Base-by-base conservation (phyloP, 1,140 invertebrate species). In the Brachionus angularis region DNA sequence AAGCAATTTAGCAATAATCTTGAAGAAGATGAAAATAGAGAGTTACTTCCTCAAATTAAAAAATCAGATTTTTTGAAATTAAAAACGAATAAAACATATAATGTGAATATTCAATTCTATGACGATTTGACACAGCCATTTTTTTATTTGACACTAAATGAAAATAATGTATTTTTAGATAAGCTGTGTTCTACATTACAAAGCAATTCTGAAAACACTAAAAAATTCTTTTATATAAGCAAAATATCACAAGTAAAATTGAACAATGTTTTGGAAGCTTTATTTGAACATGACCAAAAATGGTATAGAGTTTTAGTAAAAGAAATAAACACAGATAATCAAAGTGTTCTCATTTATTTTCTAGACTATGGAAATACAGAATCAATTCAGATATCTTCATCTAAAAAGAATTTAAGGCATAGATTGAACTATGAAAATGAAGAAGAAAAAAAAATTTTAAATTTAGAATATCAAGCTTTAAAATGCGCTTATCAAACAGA, bases 291-390 rank as follows among this genome's bases (percentile, higher is more conserved):
- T 23, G 53, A 58, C 33, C 39, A 31, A 33, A 58, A 58, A 58
- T 58, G 53, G 53, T 58, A 58, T 18, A 16, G 53, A 10, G 53
- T 58, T 23, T 8, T 39, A 27, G 27, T 58, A 25, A 5, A 18
- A 23, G 3, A 18, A 12, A 12, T 58, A 42, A n/a, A 42, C 3
- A 42, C 3, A 14, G 14, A 42, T 0, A 25, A 39, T 3, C n/a
- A 31, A 21, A 23, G 18, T 5, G 34, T 25, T 8, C n/a, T n/a
- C n/a, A 58, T 58, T 23, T 58, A 58, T 39, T 58, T 58, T 23
- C 53, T 58, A 5, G 53, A 58, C 39, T 58, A 36, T 58, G 53
- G 53, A 5, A 58, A 58, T 42, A 29, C 33, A 4, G 18, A 58
- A 39, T 39, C 2, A 58, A 21, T 58, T 12, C 1, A 23, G 18